A percentile compares a stretch with the other conserved stretches of the same genome.
Conservation (phyloP, 2,113 vertebrate genomes). For the Himantopus leucocephalus region DNA sequence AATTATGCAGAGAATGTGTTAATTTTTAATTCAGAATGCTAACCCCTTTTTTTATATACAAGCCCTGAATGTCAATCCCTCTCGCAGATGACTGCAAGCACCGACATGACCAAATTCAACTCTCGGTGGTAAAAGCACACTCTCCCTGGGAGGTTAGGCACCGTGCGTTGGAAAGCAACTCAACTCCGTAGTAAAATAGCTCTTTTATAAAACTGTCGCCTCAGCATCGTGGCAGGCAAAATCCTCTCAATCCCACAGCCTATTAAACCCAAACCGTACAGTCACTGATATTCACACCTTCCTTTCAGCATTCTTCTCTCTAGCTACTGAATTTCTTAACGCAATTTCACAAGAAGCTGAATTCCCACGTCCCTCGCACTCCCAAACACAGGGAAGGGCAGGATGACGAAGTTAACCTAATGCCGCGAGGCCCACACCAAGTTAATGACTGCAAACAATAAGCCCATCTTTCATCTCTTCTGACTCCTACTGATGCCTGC, state of each 20-base stretch:
- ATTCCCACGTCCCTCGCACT: neutral
- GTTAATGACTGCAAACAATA: constrained; percentile 35
- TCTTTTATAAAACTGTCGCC: neutral
- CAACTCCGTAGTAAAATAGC: neutral
- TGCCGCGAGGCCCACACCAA: neutral
- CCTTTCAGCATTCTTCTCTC: neutral
- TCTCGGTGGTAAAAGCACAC: neutral
- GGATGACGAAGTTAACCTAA: neutral
- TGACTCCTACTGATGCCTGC: constrained; percentile 5
- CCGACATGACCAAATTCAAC: neutral
- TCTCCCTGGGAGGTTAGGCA: neutral
- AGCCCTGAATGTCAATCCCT: neutral
- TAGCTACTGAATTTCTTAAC: neutral
- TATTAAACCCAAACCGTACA: neutral
- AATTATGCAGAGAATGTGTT: constrained; percentile 12
- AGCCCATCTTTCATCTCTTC: constrained; percentile 51
- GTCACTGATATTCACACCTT: neutral
- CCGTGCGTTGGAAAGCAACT: fast-evolving
- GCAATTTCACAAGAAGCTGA: neutral
- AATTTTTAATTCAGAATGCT: constrained; percentile 52
- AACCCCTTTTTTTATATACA: neutral
- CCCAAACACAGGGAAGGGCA: neutral
- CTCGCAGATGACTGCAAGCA: neutral
- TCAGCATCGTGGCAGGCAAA: neutral
- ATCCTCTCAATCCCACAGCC: neutral